phyloP scores from a whole-genome alignment of 1,140 invertebrate species.

The Belonocnema kinseyi region DNA sequence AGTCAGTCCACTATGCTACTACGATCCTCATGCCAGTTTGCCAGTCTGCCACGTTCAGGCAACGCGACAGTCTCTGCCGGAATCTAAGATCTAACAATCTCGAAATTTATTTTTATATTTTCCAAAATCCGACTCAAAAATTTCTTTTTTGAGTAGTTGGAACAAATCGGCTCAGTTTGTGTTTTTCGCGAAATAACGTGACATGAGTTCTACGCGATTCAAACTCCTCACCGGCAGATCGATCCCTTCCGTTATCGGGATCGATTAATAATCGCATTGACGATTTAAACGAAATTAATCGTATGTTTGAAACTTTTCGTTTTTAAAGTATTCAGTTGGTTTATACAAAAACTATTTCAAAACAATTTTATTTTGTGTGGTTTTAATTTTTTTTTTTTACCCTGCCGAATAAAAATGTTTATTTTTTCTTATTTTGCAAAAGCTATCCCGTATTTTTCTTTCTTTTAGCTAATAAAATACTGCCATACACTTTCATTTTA shows the following conservation, averaged over 20 bases:
- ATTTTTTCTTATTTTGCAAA: too few species aligned
- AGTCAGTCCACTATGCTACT: conserved; percentile 60
- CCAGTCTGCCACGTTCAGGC: conserved; percentile 51
- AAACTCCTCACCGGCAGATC: neutral
- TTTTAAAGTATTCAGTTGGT: too few species aligned
- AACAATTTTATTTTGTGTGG: too few species aligned
- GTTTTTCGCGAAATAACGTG: conserved; percentile 15
- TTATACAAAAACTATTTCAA: too few species aligned
- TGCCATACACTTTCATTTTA: too few species aligned
- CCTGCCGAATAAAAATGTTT: too few species aligned
- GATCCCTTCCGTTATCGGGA: neutral
- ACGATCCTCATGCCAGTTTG: conserved; percentile 57
- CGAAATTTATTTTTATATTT: conserved; percentile 24
- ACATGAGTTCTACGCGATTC: conserved; percentile 25
- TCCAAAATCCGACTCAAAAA: neutral
- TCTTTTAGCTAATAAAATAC: too few species aligned
- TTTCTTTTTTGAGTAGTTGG: conserved; percentile 29
- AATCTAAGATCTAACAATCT: conserved; percentile 6
- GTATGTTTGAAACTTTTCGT: too few species aligned
- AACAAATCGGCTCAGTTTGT: conserved; percentile 31
- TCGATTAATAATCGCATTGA: neutral
- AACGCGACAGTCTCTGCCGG: conserved; percentile 54
- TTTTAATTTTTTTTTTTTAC: too few species aligned
- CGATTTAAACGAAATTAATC: conserved; percentile 24
- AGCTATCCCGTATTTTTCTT: too few species aligned